Base-by-base conservation (phyloP, 2,888 invertebrate species). In the Colostygia pectinataria region DNA sequence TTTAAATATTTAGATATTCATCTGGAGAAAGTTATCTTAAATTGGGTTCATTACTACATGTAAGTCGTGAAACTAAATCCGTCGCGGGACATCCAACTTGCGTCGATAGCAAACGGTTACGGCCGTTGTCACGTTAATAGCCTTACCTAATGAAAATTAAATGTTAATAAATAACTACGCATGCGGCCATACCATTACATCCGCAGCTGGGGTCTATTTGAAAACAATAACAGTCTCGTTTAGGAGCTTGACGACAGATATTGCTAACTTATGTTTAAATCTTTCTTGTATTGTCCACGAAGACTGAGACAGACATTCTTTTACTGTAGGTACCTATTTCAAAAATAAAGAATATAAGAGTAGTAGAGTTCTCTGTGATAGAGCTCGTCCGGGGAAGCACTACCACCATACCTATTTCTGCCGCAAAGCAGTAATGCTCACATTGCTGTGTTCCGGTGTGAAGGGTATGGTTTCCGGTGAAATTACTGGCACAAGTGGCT, bases 1-100 rank as follows among this genome's bases (percentile, higher is more conserved):
- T 89, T 88, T 83, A 86, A 86, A 87, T 85, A 87, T 83, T 83
- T 80, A 85, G 86, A 89, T 88, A 86, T 74, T 77, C 74, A 88
- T 89, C 86, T 81, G 77, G 85, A 73, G 88, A 88, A 87, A 89
- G 87, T 85, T 77, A 80, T 76, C 73, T 80, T 76, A 71, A 74
- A 80, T 81, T 81, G 71, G 67, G 80, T 81, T 84, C 81, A 79
- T 88, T 85, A 87, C 77, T 61, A 53, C 56, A 48, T 53, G 56
- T 55, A 56, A 57, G 65, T 71, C 75, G 75, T 83, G 84, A 82
- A 83, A 83, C 78, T 67, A 66, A 83, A 83, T 78, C 74, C 74
- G 63, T 70, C 44, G 66, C 63, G 63, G 59, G 61, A 55, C 55
- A 45, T 34, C 51, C 48, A 34, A 38, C 50, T 32, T 40, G 46